Evolutionary conservation across 2,113 vertebrate species (phyloP).

Genomic region (Psephotus haematonotus): DNA sequence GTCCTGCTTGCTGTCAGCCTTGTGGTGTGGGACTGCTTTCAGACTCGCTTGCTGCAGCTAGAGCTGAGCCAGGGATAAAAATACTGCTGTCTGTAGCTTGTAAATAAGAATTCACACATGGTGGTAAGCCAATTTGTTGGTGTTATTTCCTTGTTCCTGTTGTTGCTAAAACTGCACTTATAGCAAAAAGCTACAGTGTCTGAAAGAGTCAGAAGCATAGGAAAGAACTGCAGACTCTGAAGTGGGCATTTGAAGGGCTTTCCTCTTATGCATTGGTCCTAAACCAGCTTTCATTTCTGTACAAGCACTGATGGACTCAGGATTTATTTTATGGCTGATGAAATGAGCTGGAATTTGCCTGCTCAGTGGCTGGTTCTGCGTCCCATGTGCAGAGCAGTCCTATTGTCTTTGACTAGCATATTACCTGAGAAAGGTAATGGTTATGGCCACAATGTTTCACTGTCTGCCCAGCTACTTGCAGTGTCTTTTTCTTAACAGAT

Average conservation of each 20-base stretch:
- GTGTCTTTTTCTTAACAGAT: not conserved
- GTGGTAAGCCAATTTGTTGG: not conserved
- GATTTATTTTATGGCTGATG: slow-evolving; percentile 1
- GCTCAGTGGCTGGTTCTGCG: not conserved
- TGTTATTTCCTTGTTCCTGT: slow-evolving; percentile 12
- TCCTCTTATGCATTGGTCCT: not conserved
- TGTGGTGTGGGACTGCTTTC: not conserved
- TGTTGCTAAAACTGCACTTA: not conserved
- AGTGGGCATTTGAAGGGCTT: slow-evolving; percentile 14
- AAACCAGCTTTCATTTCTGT: not conserved
- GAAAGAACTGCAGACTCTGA: not conserved
- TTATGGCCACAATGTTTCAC: not conserved
- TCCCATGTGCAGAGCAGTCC: not conserved
- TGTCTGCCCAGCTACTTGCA: not conserved
- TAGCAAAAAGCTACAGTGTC: not conserved
- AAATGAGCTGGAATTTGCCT: not conserved
- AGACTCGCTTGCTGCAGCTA: not conserved
- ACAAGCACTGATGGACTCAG: not conserved
- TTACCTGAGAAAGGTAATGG: not conserved
- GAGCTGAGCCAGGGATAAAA: not conserved
- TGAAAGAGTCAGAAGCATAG: not conserved
- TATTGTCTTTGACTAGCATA: not conserved
- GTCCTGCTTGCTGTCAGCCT: not conserved
- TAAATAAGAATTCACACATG: slow-evolving; percentile 16
- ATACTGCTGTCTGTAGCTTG: not conserved